Conservation (phyloP, 2,888 invertebrate genomes). For the Pomacea canaliculata region DNA sequence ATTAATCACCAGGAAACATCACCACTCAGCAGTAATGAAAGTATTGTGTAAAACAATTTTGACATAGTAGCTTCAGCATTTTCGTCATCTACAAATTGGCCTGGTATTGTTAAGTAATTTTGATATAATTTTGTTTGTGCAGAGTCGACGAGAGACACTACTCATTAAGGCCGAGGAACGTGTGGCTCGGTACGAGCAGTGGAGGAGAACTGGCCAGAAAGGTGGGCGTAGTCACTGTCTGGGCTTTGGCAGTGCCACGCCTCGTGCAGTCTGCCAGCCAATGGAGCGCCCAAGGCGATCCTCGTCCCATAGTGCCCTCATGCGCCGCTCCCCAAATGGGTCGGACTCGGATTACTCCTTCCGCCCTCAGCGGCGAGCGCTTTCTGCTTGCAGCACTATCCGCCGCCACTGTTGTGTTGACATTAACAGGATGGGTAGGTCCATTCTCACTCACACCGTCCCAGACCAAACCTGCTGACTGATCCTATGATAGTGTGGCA, state of each 20-base stretch:
- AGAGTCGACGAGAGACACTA: constrained; percentile 59
- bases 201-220: constrained; percentile 58
- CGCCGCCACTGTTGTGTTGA: constrained; percentile 64
- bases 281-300: constrained; percentile 58
- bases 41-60: too few relatives aligned
- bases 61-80: too few relatives aligned
- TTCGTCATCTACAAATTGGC: too few relatives aligned
- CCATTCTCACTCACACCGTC: constrained; percentile 30
- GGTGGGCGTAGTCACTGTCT: constrained; percentile 58
- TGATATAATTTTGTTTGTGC: constrained; percentile 19
- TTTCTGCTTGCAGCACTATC: constrained; percentile 64
- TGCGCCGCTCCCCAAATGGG: constrained; percentile 60
- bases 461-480: background rate
- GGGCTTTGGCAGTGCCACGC: constrained; percentile 64
- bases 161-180: constrained; percentile 58
- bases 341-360: constrained; percentile 61
- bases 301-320: constrained; percentile 63
- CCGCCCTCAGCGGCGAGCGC: constrained; percentile 60
- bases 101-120: too few relatives aligned
- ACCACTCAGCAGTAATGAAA: too few relatives aligned
- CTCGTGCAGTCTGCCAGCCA: constrained; percentile 62
- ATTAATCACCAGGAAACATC: too few relatives aligned
- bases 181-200: constrained; percentile 60
- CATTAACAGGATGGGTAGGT: constrained; percentile 60
- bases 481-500: background rate